Evolutionary conservation across 1,140 invertebrate genomes (phyloP).

Genomic region (Pseudachorutes palmiensis): DNA sequence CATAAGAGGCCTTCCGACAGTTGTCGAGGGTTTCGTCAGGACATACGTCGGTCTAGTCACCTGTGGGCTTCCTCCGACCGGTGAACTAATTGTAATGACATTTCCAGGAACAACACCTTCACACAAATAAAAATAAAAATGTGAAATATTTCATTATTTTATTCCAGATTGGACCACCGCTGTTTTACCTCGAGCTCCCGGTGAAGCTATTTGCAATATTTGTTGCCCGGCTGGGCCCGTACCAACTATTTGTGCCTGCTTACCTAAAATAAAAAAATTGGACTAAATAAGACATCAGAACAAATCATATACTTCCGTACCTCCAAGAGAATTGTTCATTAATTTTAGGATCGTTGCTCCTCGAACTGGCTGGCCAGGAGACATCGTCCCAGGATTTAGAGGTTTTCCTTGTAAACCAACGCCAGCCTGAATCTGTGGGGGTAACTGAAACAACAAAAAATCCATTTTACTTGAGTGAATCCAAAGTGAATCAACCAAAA

Average conservation of each 20-base stretch:
- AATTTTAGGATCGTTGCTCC: not conserved
- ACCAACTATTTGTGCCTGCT: not conserved
- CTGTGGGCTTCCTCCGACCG: not conserved
- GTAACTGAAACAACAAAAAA: not conserved
- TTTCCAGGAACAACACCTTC: not conserved
- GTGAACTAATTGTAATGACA: not conserved
- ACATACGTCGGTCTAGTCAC: not conserved
- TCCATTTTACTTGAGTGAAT: not conserved
- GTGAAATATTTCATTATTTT: not conserved
- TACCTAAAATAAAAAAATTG: not conserved
- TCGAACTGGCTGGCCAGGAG: not conserved
- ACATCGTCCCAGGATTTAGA: not conserved
- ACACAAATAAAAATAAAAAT: not conserved
- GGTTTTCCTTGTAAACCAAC: slow-evolving; percentile 1
- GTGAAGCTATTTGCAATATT: slow-evolving; percentile 24
- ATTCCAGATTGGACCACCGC: slow-evolving; percentile 10
- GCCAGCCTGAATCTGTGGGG: not conserved
- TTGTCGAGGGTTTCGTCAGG: not conserved
- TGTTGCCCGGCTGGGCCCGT: slow-evolving; percentile 27
- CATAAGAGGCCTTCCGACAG: not conserved
- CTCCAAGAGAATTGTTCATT: not conserved
- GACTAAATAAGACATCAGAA: not conserved
- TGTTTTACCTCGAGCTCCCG: too few relatives aligned
- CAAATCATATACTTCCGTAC: not conserved
- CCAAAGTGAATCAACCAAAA: not conserved